Evolutionary conservation across 2,888 invertebrate species (phyloP).

Genomic region (Conus canariensis): DNA sequence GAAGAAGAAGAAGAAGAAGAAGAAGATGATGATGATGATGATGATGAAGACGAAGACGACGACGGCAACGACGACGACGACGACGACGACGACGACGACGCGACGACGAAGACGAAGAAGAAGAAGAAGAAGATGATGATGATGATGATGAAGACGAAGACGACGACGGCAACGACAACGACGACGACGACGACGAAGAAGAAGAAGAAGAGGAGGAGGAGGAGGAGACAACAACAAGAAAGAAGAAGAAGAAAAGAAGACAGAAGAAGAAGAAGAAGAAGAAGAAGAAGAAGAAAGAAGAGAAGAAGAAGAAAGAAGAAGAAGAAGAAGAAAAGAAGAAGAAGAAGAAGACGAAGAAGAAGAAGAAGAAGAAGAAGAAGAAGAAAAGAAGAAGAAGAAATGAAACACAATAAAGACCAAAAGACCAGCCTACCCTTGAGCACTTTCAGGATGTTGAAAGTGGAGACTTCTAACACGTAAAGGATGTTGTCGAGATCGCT

Average conservation of each 20-base stretch:
- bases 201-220: too few relatives aligned
- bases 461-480: conserved; percentile 50
- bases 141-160: neutral
- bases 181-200: neutral
- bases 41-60: too few relatives aligned
- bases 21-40: neutral
- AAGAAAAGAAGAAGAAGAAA: too few relatives aligned
- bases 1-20: neutral
- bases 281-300: neutral
- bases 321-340: too few relatives aligned
- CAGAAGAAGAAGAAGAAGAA: neutral
- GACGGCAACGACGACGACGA: neutral
- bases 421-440: neutral
- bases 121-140: neutral
- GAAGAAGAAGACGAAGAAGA: too few relatives aligned
- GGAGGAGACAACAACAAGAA: neutral
- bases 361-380: neutral
- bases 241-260: neutral
- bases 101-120: too few relatives aligned
- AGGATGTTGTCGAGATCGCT: conserved; percentile 53
- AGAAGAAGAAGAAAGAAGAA: neutral
- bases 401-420: neutral
- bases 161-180: neutral
- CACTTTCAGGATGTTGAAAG: conserved; percentile 47
- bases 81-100: neutral